These are phyloP conservation scores for Rhamphomyia laevipes DNA, from an alignment of 2,888 invertebrate species.

Conservation along the genomic window DNA sequence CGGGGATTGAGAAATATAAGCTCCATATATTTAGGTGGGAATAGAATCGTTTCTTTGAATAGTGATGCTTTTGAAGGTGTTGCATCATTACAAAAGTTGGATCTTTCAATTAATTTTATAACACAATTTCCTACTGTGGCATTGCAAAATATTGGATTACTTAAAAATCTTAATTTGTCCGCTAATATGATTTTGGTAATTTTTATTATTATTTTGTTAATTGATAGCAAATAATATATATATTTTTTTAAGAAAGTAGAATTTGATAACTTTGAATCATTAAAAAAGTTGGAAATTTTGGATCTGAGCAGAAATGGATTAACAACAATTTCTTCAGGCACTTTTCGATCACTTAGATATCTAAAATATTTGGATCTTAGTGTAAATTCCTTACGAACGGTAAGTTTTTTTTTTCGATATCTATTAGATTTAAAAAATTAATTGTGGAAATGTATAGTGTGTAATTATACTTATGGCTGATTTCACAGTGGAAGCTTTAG, in stretches of 20 bases:
- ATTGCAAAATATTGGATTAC: conserved; percentile 52
- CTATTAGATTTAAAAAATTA: background rate
- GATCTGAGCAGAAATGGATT: conserved; percentile 78
- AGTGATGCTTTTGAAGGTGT: conserved; percentile 71
- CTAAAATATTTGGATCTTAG: conserved; percentile 69
- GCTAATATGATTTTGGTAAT: conserved; percentile 78
- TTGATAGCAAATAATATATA: no score
- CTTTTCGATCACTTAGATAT: conserved; percentile 61
- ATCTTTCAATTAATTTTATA: conserved; percentile 79
- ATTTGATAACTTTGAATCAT: conserved; percentile 54
- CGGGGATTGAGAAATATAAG: conserved; percentile 53
- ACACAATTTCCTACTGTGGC: conserved; percentile 69
- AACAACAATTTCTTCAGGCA: conserved; percentile 67
- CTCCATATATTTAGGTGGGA: conserved; percentile 61
- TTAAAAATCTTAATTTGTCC: conserved; percentile 67
- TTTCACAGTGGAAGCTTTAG: no score
- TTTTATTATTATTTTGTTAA: no score
- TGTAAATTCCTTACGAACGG: conserved; percentile 75
- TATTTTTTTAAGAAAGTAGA: conserved; percentile 58
- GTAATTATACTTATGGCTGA: no score
- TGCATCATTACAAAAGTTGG: conserved; percentile 62
- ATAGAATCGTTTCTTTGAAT: conserved; percentile 67
- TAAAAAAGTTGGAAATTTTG: conserved; percentile 57
- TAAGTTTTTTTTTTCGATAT: conserved; percentile 38
- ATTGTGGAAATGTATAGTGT: background rate